phyloP scores from a whole-genome alignment of 1,140 invertebrate species.

The Coelopa frigida region DNA sequence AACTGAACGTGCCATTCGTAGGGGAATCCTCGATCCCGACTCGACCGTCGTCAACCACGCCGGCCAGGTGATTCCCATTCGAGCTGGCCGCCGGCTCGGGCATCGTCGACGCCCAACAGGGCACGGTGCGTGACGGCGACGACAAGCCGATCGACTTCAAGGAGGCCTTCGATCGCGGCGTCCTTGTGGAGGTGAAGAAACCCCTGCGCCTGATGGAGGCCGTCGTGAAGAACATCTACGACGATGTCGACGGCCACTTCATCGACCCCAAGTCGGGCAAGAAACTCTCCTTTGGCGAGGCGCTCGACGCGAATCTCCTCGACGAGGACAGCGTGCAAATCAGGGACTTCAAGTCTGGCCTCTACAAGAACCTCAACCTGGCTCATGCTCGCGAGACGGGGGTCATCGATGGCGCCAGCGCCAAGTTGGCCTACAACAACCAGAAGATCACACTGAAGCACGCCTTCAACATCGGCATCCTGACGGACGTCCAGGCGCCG shows the following conservation, averaged over 20 bases:
- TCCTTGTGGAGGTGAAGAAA: conserved; percentile 69
- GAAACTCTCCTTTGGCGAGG: conserved; percentile 65
- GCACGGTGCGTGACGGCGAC: conserved; percentile 56
- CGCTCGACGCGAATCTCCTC: conserved; percentile 65
- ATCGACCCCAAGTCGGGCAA: conserved; percentile 71
- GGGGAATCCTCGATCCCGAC: conserved; percentile 71
- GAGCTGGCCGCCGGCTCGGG: conserved; percentile 71
- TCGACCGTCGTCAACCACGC: conserved; percentile 69
- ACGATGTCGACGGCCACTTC: conserved; percentile 66
- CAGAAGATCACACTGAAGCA: conserved; percentile 66
- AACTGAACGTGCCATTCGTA: conserved; percentile 66
- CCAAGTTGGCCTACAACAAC: conserved; percentile 59
- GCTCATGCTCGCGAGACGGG: conserved; percentile 66
- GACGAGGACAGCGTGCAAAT: conserved; percentile 78
- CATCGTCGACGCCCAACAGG: conserved; percentile 68
- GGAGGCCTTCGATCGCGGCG: conserved; percentile 78
- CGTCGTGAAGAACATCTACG: conserved; percentile 73
- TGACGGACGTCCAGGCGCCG: conserved; percentile 71
- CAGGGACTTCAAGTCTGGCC: conserved; percentile 68
- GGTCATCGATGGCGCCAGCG: conserved; percentile 66
- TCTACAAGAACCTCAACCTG: conserved; percentile 67
- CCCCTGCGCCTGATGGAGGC: conserved; percentile 79
- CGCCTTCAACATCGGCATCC: conserved; percentile 71
- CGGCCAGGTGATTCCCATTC: conserved; percentile 71
- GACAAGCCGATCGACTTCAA: conserved; percentile 69